Evolutionary conservation across 2,888 invertebrate genomes (phyloP), one percentile per base, ranked within the genome.

Genomic region (Andrena haemorrhoa): DNA sequence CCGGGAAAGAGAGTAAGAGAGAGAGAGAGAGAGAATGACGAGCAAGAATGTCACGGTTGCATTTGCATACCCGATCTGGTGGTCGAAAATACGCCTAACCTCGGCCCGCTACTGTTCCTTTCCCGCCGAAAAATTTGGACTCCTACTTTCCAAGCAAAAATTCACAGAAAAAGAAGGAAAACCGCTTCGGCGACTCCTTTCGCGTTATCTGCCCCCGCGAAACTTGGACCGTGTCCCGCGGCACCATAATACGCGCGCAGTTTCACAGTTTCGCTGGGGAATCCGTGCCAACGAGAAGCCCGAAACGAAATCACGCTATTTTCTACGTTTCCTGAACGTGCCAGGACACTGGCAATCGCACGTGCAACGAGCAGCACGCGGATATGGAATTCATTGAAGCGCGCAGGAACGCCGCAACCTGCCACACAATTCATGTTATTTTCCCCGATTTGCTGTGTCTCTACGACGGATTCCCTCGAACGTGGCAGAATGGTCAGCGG

Each of bases 51-150:
- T 66, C 63, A 58, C 68, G 41, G 58, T 63, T 51, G 31, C 71
- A 75, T 75, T 82, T 72, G 75, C 82, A 82, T 82, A 76, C 64
- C 7, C 68, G 75, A 80, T 53, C 75, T 51, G 81, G 71, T 80
- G 5, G 61, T 82, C 75, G 80, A 82, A 75, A 79, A 82, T 68
- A 75, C 31, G 20, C 20, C 64, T 4, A 69, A 65, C 75, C 75
- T 81, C 69, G 81, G 51, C 35, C 58, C 33, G 29, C 12, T 65
- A 20, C 35, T 41, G 29, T 63, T 63, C 29, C 35, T 26, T 41
- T 71, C 31, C 3, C 47, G 23, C 7, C 31, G 7, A 70, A 33
- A 61, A 23, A 10, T 41, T 41, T 41, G 1, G 1, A 12, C 41
- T 41, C 1, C 41, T 41, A 41, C 16, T 16, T 1, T 0, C 16